Percentiles rank a stretch among this genome's conserved stretches.
These are phyloP conservation scores for Carassius auratus DNA, from an alignment of 2,113 vertebrate genomes.

Conservation along the genomic window DNA sequence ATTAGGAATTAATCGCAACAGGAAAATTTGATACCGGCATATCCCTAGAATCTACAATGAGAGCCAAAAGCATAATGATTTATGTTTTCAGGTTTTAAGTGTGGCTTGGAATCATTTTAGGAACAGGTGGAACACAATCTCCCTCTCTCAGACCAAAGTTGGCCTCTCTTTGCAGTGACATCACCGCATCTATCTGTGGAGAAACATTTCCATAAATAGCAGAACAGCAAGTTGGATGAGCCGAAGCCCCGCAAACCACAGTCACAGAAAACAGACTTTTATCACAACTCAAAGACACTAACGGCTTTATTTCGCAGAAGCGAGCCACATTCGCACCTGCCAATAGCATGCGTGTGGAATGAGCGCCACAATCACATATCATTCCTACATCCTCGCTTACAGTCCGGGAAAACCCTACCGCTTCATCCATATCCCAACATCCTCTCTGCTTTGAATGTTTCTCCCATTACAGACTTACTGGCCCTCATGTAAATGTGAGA, in stretches of 20 bases:
- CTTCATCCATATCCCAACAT: slow-evolving; percentile 3
- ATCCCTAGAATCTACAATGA: too few species aligned
- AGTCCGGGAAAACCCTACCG: background rate
- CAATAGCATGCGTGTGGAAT: background rate
- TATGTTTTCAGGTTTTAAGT: slow-evolving; percentile 66
- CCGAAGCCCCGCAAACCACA: slow-evolving; percentile 29
- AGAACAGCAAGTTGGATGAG: slow-evolving; percentile 54
- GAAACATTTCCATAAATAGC: slow-evolving; percentile 77
- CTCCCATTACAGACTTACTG: background rate
- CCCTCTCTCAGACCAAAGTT: slow-evolving; percentile 75
- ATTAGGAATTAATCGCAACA: too few species aligned
- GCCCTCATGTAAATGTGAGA: slow-evolving; percentile 15
- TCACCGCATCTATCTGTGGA: slow-evolving; percentile 81
- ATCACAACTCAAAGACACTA: slow-evolving; percentile 18
- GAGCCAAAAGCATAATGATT: background rate
- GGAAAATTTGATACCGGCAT: too few species aligned
- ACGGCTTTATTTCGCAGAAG: background rate
- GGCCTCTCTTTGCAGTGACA: slow-evolving; percentile 78
- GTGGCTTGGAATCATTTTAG: slow-evolving; percentile 51
- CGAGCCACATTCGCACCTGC: background rate
- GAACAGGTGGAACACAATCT: slow-evolving; percentile 52
- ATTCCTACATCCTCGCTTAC: slow-evolving; percentile 4
- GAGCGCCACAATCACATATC: slow-evolving; percentile 7
- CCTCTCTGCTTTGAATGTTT: background rate
- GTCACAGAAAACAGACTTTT: slow-evolving; percentile 38